phyloP scores from a whole-genome alignment of 2,797 vertebrate genomes.

The Pampus argenteus region DNA sequence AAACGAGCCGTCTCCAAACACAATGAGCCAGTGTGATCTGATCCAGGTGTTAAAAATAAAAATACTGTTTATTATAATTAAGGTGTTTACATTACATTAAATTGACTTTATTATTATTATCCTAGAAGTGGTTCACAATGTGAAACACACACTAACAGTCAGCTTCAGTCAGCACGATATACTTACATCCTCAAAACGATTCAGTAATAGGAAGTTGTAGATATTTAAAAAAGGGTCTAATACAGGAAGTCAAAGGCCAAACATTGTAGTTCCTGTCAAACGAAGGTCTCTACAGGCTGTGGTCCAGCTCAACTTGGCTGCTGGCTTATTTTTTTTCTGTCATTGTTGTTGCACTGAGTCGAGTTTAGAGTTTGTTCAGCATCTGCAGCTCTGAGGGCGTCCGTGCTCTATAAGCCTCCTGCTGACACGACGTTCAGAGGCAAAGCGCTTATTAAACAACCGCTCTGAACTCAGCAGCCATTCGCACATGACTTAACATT shows the following conservation, averaged over 20 bases:
- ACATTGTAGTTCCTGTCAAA: background rate
- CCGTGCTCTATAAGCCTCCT: conserved; percentile 50
- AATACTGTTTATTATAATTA: no score
- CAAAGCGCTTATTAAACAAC: conserved; percentile 64
- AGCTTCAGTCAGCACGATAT: no score
- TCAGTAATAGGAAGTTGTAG: no score
- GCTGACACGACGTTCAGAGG: conserved; percentile 62
- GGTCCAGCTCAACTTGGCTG: conserved; percentile 28
- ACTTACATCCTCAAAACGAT: no score
- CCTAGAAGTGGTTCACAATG: no score
- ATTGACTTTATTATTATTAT: no score
- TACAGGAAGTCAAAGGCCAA: conserved; percentile 3
- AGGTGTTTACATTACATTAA: no score
- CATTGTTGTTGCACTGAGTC: conserved; percentile 13
- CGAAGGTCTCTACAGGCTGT: conserved; percentile 14
- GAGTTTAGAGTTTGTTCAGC: conserved; percentile 37
- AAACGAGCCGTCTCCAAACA: no score
- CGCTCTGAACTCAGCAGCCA: conserved; percentile 56
- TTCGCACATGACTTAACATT: conserved; percentile 69
- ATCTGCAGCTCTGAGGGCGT: conserved; percentile 29
- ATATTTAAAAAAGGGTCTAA: no score
- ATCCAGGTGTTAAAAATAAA: no score
- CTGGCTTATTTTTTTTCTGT: conserved; percentile 9
- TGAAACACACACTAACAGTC: no score
- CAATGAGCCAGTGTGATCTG: no score